Conservation (phyloP, 2,113 vertebrate genomes). For the Python bivittatus region DNA sequence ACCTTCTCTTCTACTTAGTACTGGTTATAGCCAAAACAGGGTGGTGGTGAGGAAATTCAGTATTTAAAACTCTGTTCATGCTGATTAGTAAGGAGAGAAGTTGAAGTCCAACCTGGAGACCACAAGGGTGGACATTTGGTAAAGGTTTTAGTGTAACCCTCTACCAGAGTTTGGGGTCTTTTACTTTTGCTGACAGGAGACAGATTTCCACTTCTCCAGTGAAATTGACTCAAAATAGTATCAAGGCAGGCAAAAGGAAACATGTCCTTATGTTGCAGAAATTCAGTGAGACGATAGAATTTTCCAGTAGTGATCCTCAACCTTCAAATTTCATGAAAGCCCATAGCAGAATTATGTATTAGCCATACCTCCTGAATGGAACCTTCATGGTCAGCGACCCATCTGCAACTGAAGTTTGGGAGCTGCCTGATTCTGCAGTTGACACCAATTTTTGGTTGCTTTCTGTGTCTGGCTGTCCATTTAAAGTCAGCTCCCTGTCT, state of each 20-base stretch:
- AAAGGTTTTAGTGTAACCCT: not conserved
- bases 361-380: not conserved
- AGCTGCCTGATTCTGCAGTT: not conserved
- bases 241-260: not conserved
- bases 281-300: not conserved
- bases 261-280: not conserved
- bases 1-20: not conserved
- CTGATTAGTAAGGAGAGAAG: not conserved
- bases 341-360: not conserved
- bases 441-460: not conserved
- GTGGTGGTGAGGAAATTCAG: not conserved
- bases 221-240: not conserved
- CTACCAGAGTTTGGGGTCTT: not conserved
- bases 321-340: not conserved
- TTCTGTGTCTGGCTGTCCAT: not conserved
- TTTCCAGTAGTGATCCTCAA: not conserved
- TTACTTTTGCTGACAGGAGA: not conserved
- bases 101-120: no score
- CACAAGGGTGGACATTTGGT: not conserved
- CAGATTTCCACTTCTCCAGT: not conserved
- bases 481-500: not conserved
- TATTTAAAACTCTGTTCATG: not conserved
- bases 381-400: not conserved
- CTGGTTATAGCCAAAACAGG: not conserved
- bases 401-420: not conserved